These are phyloP conservation scores for Nibea albiflora DNA, from an alignment of 2,113 vertebrate genomes.

Conservation along the genomic window DNA sequence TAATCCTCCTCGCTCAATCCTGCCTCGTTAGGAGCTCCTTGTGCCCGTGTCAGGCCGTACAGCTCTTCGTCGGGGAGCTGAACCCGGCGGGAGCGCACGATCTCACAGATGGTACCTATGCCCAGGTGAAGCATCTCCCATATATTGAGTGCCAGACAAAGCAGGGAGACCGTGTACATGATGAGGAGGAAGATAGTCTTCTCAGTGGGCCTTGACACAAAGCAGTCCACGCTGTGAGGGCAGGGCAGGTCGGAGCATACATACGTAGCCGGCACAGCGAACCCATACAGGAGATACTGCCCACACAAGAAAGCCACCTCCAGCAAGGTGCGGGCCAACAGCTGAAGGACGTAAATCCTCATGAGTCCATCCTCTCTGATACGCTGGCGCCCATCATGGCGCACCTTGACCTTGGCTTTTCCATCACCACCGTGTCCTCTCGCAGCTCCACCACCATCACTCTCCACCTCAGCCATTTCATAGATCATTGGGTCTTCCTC, in stretches of 20 bases:
- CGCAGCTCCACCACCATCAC: constrained; percentile 79
- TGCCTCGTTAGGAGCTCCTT: constrained; percentile 21
- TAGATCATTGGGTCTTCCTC: constrained; percentile 97
- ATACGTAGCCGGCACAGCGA: constrained; percentile 87
- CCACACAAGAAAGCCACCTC: constrained; percentile 92
- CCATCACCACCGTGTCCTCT: constrained; percentile 75
- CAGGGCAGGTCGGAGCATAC: constrained; percentile 89
- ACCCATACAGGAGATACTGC: constrained; percentile 93
- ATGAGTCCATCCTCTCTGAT: constrained; percentile 93
- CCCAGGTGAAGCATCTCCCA: constrained; percentile 97
- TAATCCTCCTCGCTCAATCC: constrained; percentile 73
- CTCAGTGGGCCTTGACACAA: constrained; percentile 94
- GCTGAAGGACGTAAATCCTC: constrained; percentile 93
- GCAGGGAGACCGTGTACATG: constrained; percentile 93
- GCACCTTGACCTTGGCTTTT: constrained; percentile 54
- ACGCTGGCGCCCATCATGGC: constrained; percentile 89
- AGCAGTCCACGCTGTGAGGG: constrained; percentile 93
- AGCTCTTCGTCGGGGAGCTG: constrained; percentile 80
- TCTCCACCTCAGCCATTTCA: constrained; percentile 88
- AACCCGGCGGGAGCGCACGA: constrained; percentile 82
- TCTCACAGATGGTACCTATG: constrained; percentile 91
- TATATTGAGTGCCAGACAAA: constrained; percentile 91
- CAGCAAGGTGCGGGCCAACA: constrained; percentile 88
- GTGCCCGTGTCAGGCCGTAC: constrained; percentile 46
- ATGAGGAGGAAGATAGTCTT: constrained; percentile 96